These are phyloP conservation scores for Capitulum mitella DNA, from an alignment of 2,888 invertebrate genomes.

Conservation along the genomic window DNA sequence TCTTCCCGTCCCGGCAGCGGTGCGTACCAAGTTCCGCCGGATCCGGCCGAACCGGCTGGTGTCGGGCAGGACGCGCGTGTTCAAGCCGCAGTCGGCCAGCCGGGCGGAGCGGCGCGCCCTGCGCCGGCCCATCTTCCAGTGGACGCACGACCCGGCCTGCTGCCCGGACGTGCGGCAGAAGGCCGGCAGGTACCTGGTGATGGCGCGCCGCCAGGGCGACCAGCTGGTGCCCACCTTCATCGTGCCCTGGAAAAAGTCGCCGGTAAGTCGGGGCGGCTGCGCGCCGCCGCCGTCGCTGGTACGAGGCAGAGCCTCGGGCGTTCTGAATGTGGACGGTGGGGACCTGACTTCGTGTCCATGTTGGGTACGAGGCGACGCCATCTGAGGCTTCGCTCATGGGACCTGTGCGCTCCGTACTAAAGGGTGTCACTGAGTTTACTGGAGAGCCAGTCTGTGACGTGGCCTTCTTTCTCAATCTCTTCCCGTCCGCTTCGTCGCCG, in stretches of 20 bases:
- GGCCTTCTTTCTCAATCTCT: too few species aligned
- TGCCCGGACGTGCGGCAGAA: constrained; percentile 39
- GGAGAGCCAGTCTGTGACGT: too few species aligned
- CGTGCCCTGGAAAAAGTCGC: constrained; percentile 45
- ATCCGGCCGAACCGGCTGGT: constrained; percentile 41
- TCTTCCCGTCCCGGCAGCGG: constrained; percentile 38
- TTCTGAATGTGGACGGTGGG: too few species aligned
- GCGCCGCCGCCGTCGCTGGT: too few species aligned
- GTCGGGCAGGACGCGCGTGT: constrained; percentile 43
- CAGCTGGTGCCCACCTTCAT: constrained; percentile 45
- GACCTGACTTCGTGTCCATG: too few species aligned
- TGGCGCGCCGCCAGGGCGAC: constrained; percentile 42
- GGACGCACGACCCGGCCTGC: constrained; percentile 44
- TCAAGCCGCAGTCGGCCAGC: constrained; percentile 38
- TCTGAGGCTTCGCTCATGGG: too few species aligned
- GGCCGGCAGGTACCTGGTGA: constrained; percentile 43
- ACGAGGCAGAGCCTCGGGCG: too few species aligned
- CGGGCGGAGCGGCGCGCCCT: constrained; percentile 40
- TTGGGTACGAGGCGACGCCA: too few species aligned
- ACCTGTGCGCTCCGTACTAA: too few species aligned
- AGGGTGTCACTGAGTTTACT: too few species aligned
- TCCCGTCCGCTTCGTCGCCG: too few species aligned
- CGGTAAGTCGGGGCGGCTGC: constrained; percentile 36
- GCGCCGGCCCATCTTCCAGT: constrained; percentile 40
- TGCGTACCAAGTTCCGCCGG: constrained; percentile 43